phyloP scores from a whole-genome alignment of 1,140 invertebrate species.

The Penaeus indicus region DNA sequence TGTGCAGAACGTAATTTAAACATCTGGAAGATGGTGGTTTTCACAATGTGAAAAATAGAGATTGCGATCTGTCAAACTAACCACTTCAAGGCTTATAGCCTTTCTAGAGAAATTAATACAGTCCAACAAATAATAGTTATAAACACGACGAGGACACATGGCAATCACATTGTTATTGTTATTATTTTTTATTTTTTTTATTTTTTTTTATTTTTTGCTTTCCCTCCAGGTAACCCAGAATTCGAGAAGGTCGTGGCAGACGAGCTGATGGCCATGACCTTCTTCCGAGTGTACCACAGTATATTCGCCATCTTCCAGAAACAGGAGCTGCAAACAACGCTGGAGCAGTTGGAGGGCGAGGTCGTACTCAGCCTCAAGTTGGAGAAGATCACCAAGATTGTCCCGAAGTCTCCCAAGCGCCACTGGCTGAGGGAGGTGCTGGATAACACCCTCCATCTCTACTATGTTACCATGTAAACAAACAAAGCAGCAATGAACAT shows the following conservation, averaged over 20 bases:
- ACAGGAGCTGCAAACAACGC: conserved; percentile 45
- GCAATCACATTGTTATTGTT: not conserved
- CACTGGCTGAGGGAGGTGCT: conserved; percentile 64
- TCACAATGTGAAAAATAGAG: not conserved
- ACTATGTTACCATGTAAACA: conserved; percentile 60
- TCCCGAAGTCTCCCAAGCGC: conserved; percentile 57
- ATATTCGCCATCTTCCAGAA: conserved; percentile 61
- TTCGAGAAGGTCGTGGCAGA: conserved; percentile 37
- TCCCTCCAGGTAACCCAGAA: conserved; percentile 46
- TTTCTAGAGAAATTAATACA: not conserved
- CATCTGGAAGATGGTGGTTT: not conserved
- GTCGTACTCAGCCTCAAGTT: conserved; percentile 62
- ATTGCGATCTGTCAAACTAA: not conserved
- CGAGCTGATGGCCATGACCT: conserved; percentile 11
- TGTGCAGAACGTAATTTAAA: not conserved
- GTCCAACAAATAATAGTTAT: not conserved
- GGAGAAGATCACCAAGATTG: conserved; percentile 65
- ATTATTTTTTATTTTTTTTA: too few species aligned
- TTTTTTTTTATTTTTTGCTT: not conserved
- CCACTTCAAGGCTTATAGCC: not conserved
- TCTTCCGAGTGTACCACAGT: conserved; percentile 59
- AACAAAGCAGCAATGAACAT: too few species aligned
- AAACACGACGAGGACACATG: not conserved
- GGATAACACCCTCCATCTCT: conserved; percentile 64
- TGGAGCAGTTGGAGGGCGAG: conserved; percentile 61